These are phyloP conservation scores for Ailuropoda melanoleuca DNA, from an alignment of 2,113 vertebrate species.

Conservation along the genomic window DNA sequence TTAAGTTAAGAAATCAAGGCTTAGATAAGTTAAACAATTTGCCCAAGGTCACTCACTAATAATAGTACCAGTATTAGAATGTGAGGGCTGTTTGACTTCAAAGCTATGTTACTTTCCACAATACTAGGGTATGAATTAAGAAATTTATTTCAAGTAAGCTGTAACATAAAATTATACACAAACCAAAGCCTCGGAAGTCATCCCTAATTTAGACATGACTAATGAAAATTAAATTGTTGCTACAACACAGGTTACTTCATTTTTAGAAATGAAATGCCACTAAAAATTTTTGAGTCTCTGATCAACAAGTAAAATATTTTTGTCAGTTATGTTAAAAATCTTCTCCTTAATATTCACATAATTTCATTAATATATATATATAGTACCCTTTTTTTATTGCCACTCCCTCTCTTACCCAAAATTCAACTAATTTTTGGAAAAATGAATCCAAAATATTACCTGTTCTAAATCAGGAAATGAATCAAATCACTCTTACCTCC, in stretches of 20 bases:
- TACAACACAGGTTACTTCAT: neutral
- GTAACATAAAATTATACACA: neutral
- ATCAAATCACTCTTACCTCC: neutral
- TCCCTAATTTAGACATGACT: neutral
- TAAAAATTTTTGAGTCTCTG: neutral
- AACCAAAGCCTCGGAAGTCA: constrained; percentile 8
- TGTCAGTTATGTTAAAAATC: neutral
- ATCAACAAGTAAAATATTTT: constrained; percentile 17
- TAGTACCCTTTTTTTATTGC: neutral
- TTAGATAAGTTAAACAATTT: neutral
- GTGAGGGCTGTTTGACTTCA: neutral
- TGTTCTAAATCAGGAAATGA: constrained; percentile 1
- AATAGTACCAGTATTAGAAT: neutral
- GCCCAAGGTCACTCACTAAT: neutral
- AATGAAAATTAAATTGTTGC: neutral
- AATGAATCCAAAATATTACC: constrained; percentile 9
- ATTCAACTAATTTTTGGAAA: constrained; percentile 21
- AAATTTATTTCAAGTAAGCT: constrained; percentile 7
- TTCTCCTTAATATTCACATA: neutral
- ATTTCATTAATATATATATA: neutral
- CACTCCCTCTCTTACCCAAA: neutral
- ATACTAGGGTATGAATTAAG: neutral
- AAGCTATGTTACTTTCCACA: constrained; percentile 5
- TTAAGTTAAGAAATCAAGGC: neutral
- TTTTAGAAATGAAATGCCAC: constrained; percentile 31